Evolutionary conservation across 2,797 vertebrate genomes (phyloP).

Genomic region (Choloepus didactylus): DNA sequence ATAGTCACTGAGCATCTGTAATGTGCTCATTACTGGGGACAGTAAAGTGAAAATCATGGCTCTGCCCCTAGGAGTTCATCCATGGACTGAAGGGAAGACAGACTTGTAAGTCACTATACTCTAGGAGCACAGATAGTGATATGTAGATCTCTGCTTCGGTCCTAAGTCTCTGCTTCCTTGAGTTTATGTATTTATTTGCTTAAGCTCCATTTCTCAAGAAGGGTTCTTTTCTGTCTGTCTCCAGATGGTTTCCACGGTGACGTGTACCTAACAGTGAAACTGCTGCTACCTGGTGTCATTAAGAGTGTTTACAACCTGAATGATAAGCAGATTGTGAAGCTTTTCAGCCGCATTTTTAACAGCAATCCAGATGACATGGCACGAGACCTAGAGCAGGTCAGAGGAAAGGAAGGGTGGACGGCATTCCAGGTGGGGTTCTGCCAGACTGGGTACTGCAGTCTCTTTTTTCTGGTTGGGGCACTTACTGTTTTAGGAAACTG

Average conservation of each 20-base stretch:
- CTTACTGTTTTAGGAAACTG: neutral
- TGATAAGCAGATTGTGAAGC: conserved; percentile 99
- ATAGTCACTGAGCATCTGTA: conserved; percentile 7
- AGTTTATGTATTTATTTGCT: conserved; percentile 22
- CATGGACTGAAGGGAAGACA: neutral
- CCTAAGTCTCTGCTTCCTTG: neutral
- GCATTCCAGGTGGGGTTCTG: neutral
- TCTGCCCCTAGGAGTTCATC: neutral
- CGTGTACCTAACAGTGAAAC: conserved; percentile 96
- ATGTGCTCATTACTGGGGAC: neutral
- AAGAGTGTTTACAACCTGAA: conserved; percentile 99
- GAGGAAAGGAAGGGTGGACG: conserved; percentile 60
- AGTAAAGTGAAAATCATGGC: neutral
- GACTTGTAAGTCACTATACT: neutral
- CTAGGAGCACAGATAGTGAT: neutral
- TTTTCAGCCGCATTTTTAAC: conserved; percentile 97
- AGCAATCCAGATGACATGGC: conserved; percentile 97
- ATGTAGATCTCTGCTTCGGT: neutral
- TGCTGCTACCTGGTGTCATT: conserved; percentile 96
- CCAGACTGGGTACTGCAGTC: neutral
- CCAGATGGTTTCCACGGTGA: conserved; percentile 96
- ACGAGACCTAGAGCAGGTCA: conserved; percentile 96
- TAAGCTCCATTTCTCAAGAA: conserved; percentile 62
- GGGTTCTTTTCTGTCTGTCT: conserved; percentile 37
- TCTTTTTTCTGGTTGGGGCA: neutral